phyloP scores from a whole-genome alignment of 2,797 vertebrate genomes.

The Malacoraja senta region DNA sequence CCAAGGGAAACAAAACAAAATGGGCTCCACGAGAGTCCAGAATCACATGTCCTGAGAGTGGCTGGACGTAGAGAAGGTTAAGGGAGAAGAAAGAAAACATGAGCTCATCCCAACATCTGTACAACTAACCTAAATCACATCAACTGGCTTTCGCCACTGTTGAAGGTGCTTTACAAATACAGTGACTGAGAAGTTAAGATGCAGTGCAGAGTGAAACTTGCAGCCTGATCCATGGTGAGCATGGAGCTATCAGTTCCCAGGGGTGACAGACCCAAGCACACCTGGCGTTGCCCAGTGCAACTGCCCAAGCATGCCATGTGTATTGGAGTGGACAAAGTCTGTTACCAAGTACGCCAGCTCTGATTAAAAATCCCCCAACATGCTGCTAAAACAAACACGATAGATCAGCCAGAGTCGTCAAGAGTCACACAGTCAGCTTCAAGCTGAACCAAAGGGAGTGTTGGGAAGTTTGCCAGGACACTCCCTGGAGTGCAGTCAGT shows the following conservation, averaged over 20 bases:
- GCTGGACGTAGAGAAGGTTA: not conserved
- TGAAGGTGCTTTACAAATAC: not conserved
- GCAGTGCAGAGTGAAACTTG: not conserved
- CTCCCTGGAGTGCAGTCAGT: not conserved
- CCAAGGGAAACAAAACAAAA: not conserved
- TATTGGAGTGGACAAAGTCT: not conserved
- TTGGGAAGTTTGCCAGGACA: not conserved
- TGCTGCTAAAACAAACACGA: too few species aligned
- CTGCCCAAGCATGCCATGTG: not conserved
- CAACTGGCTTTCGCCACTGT: not conserved
- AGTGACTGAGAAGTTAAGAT: not conserved
- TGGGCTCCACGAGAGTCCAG: not conserved
- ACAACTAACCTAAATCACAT: not conserved
- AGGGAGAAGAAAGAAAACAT: too few species aligned
- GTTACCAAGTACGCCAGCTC: not conserved
- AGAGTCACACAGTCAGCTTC: not conserved
- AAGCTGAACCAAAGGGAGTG: not conserved
- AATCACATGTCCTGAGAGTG: not conserved
- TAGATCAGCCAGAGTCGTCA: not conserved
- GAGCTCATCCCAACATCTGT: not conserved
- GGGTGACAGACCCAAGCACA: not conserved
- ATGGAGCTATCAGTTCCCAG: not conserved
- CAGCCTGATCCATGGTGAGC: not conserved
- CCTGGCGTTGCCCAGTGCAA: not conserved
- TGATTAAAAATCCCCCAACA: not conserved